Percentiles rank a stretch among this genome's conserved stretches.
Conservation (phyloP, 2,797 vertebrate genomes). For the Ctenochaetus hawaiiensis region DNA sequence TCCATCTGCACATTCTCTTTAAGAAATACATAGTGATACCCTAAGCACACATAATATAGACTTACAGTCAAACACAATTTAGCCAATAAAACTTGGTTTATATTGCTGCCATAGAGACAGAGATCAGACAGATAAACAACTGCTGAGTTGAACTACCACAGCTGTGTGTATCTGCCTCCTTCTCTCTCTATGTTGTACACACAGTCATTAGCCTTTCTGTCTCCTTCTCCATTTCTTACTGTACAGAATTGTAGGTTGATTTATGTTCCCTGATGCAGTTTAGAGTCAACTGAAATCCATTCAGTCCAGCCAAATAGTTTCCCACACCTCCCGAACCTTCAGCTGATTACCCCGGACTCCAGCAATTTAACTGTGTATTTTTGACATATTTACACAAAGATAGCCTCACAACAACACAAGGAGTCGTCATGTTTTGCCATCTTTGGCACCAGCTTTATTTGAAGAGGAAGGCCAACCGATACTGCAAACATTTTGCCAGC, state of each 20-base stretch:
- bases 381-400: slow-evolving; percentile 32
- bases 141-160: slow-evolving; percentile 55
- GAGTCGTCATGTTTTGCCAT: slow-evolving; percentile 4
- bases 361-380: neutral
- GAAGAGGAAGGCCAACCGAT: slow-evolving; percentile 11
- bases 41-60: slow-evolving; percentile 18
- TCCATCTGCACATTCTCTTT: too few species aligned
- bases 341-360: slow-evolving; percentile 1
- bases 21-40: slow-evolving; percentile 10
- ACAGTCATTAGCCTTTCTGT: slow-evolving; percentile 18
- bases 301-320: slow-evolving; percentile 28
- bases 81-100: slow-evolving; percentile 68
- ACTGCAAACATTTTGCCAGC: neutral
- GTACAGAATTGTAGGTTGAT: slow-evolving; percentile 25
- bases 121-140: slow-evolving; percentile 74
- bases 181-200: slow-evolving; percentile 5
- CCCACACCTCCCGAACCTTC: slow-evolving; percentile 20
- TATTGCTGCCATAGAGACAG: slow-evolving; percentile 67
- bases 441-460: neutral
- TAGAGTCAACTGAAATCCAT: slow-evolving; percentile 33
- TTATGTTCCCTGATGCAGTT: slow-evolving; percentile 36
- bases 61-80: slow-evolving; percentile 37
- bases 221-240: slow-evolving; percentile 15
- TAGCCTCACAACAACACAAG: neutral
- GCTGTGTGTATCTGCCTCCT: slow-evolving; percentile 40